Evolutionary conservation across 1,140 invertebrate genomes (phyloP).

Genomic region (Stegodyphus mimosarum): DNA sequence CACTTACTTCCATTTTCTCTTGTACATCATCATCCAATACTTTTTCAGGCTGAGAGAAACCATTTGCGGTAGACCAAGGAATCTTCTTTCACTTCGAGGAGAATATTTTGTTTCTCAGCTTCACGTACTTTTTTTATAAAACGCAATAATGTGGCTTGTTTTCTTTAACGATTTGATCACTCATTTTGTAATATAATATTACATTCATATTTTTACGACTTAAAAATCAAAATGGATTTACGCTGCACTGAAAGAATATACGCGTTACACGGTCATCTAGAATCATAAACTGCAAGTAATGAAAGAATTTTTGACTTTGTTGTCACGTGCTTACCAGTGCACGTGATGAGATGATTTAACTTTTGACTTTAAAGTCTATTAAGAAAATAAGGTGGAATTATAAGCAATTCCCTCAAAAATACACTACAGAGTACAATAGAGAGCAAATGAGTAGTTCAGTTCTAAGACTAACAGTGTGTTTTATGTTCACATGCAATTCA

Average conservation of each 20-base stretch:
- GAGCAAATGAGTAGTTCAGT: not conserved
- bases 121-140: not conserved
- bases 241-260: no score
- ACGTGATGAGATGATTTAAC: not conserved
- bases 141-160: not conserved
- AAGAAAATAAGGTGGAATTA: not conserved
- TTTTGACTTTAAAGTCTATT: not conserved
- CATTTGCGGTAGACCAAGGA: no score
- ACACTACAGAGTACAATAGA: not conserved
- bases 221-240: not conserved
- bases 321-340: not conserved
- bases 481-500: no score
- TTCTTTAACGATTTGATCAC: not conserved
- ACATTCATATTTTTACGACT: not conserved
- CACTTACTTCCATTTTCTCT: not conserved
- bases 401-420: not conserved
- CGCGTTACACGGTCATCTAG: no score
- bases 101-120: not conserved
- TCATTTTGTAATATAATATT: not conserved
- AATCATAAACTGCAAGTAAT: not conserved
- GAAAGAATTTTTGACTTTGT: not conserved
- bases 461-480: not conserved
- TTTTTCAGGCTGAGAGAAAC: not conserved
- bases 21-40: not conserved
- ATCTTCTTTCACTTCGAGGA: not conserved